Conservation (phyloP, 2,888 invertebrate genomes). For the Lepidonotus clava region DNA sequence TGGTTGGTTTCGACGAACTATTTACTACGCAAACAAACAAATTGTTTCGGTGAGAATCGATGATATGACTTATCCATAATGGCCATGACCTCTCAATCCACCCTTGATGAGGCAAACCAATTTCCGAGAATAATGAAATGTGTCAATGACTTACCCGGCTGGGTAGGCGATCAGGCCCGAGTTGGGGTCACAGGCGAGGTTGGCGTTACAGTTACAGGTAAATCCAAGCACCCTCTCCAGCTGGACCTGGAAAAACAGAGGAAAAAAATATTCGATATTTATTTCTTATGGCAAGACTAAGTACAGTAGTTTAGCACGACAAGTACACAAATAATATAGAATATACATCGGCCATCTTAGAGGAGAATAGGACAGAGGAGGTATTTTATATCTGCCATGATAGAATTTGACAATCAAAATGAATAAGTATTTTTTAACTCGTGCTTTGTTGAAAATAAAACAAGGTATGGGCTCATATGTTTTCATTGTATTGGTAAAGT, state of each 20-base stretch:
- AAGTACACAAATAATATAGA: too few relatives aligned
- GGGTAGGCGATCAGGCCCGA: conserved; percentile 96
- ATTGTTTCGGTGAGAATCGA: too few relatives aligned
- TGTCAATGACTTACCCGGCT: conserved; percentile 93
- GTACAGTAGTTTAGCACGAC: not conserved
- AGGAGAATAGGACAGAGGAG: not conserved
- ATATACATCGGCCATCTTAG: not conserved
- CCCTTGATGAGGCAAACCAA: too few relatives aligned
- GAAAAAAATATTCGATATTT: not conserved
- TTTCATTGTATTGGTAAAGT: too few relatives aligned
- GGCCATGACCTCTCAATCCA: too few relatives aligned
- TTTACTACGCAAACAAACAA: too few relatives aligned
- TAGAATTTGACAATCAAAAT: not conserved
- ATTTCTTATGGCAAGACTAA: not conserved
- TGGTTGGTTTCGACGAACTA: too few relatives aligned
- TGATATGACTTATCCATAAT: too few relatives aligned
- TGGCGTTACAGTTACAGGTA: conserved; percentile 95
- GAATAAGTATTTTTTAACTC: not conserved
- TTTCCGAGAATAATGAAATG: too few relatives aligned
- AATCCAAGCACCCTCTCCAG: conserved; percentile 96
- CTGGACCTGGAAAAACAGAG: conserved; percentile 88
- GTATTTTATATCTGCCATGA: not conserved
- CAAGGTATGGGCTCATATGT: too few relatives aligned
- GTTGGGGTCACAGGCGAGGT: conserved; percentile 92
- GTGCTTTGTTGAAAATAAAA: too few relatives aligned